Conservation (phyloP, 2,797 vertebrate species). For the Poliocrania exsul region DNA sequence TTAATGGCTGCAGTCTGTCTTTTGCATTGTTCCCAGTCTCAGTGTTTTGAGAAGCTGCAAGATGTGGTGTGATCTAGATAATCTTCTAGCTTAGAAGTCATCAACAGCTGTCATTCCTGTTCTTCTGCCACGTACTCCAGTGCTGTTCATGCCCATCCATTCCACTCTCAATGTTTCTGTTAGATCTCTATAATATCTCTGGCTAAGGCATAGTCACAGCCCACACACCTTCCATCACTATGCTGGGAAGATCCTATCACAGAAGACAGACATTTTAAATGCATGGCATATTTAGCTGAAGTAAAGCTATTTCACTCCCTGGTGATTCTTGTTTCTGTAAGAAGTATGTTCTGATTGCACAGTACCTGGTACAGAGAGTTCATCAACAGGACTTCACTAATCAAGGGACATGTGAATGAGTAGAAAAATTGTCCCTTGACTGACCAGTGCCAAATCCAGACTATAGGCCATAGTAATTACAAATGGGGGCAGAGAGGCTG, state of each 20-base stretch:
- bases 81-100: neutral
- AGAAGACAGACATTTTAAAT: constrained; percentile 34
- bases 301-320: constrained; percentile 2
- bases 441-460: neutral
- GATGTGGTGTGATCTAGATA: neutral
- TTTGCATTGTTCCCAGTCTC: neutral
- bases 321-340: neutral
- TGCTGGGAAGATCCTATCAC: constrained; percentile 17
- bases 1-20: neutral
- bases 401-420: neutral
- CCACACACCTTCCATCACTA: constrained; percentile 19
- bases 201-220: constrained; percentile 2
- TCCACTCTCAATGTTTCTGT: neutral
- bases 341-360: neutral
- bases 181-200: neutral
- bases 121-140: neutral
- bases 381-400: neutral
- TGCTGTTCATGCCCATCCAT: neutral
- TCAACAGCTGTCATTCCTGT: neutral
- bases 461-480: neutral
- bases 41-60: constrained; percentile 8
- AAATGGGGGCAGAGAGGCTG: fast-evolving
- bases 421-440: neutral
- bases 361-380: neutral
- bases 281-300: constrained; percentile 2